Conservation (phyloP, 2,113 vertebrate species). For the Cygnus buccinator region DNA sequence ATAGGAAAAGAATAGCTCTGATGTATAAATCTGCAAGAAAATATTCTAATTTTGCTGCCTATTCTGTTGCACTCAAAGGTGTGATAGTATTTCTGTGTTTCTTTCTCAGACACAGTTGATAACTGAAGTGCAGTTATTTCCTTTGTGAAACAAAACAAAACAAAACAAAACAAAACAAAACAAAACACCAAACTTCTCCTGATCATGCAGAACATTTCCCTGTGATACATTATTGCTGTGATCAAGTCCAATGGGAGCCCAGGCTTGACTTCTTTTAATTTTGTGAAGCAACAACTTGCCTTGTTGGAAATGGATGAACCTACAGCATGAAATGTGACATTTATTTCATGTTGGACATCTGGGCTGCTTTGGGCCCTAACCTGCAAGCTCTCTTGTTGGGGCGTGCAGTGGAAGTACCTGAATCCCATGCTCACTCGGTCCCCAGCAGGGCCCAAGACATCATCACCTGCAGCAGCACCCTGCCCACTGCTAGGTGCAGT, state of each 20-base stretch:
- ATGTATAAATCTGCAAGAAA: neutral
- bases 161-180: neutral
- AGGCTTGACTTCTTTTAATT: neutral
- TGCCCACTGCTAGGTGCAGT: neutral
- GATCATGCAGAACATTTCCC: neutral
- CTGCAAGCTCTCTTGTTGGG: neutral
- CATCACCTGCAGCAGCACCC: rapidly evolving
- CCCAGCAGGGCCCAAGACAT: neutral
- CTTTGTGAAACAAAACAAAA: neutral
- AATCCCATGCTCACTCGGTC: rapidly evolving
- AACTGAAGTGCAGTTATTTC: neutral
- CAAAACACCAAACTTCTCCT: neutral
- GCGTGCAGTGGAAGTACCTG: rapidly evolving
- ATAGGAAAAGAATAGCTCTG: neutral
- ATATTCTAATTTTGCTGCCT: neutral
- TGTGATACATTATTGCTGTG: neutral
- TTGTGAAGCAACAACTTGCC: neutral
- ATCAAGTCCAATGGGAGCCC: neutral
- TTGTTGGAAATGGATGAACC: neutral
- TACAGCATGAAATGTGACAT: neutral
- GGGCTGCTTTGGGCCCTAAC: rapidly evolving
- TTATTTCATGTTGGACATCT: neutral
- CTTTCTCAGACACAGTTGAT: neutral
- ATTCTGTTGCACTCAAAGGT: neutral
- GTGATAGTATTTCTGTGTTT: neutral